Conservation (phyloP, 2,113 vertebrate species). For the Peucedramus taeniatus region DNA sequence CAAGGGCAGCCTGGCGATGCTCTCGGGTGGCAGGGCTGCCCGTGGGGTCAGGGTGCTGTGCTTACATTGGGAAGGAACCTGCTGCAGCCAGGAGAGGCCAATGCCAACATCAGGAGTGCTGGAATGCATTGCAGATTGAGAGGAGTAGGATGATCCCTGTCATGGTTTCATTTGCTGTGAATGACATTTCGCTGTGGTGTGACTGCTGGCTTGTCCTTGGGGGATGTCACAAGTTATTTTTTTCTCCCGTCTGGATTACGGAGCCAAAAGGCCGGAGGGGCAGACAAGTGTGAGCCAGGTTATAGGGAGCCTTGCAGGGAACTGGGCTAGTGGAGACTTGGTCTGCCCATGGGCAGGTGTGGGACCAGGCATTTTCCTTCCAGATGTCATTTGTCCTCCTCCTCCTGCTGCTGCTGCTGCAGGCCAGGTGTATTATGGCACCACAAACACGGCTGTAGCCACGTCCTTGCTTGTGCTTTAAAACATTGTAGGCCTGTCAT, state of each 20-base stretch:
- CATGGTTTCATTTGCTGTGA: not conserved
- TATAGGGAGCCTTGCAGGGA: not conserved
- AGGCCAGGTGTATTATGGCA: not conserved
- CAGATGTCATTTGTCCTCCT: not conserved
- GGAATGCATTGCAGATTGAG: not conserved
- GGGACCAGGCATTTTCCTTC: not conserved
- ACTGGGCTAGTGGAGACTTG: not conserved
- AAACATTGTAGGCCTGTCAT: not conserved
- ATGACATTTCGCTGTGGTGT: not conserved
- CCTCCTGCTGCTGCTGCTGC: not conserved
- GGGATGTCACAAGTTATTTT: conserved; percentile 1
- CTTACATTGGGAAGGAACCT: not conserved
- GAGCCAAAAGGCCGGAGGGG: not conserved
- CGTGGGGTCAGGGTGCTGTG: not conserved
- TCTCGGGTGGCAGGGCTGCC: not conserved
- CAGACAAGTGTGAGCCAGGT: not conserved
- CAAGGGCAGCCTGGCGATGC: not conserved
- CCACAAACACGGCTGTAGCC: not conserved
- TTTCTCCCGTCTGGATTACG: not conserved
- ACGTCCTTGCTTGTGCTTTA: not conserved
- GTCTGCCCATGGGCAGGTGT: not conserved
- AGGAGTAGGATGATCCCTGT: not conserved
- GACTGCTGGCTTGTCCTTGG: conserved; percentile 25
- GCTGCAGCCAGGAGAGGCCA: not conserved
- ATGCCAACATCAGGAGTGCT: not conserved